A percentile compares a stretch with the other conserved stretches of the same genome.
Conservation (phyloP, 2,888 invertebrate species). For the Zootermopsis nevadensis region DNA sequence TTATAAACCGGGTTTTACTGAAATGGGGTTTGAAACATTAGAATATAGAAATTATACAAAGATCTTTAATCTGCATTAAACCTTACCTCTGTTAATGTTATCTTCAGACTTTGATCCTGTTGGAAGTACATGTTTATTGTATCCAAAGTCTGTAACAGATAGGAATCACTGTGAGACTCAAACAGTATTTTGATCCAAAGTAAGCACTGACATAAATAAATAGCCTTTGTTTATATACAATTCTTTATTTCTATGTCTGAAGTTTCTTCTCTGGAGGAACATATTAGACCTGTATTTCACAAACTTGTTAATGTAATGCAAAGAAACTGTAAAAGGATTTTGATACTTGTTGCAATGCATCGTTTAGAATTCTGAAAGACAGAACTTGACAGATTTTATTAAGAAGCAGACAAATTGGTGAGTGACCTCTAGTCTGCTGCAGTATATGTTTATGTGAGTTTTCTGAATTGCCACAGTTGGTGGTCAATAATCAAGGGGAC, state of each 20-base stretch:
- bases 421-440: too few relatives aligned
- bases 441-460: too few relatives aligned
- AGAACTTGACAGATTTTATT: too few relatives aligned
- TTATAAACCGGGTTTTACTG: not conserved
- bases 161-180: not conserved
- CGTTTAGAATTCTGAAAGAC: too few relatives aligned
- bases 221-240: not conserved
- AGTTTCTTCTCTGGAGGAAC: not conserved
- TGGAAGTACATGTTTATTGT: not conserved
- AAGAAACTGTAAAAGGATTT: not conserved
- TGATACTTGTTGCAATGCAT: too few relatives aligned
- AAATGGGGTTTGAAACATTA: not conserved
- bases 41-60: not conserved
- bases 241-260: not conserved
- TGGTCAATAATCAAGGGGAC: too few relatives aligned
- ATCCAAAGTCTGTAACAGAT: slow-evolving; percentile 18
- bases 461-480: too few relatives aligned
- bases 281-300: not conserved
- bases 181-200: not conserved
- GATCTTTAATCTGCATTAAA: not conserved
- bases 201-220: not conserved
- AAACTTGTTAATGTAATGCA: not conserved
- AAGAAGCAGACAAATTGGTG: too few relatives aligned
- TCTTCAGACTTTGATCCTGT: slow-evolving; percentile 28
- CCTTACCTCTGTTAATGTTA: slow-evolving; percentile 1